Evolutionary conservation across 37 sponge, comb jelly and placozoan genomes (phyloP), one percentile per base, ranked within the genome.

Genomic region (Eunapius fragilis): DNA sequence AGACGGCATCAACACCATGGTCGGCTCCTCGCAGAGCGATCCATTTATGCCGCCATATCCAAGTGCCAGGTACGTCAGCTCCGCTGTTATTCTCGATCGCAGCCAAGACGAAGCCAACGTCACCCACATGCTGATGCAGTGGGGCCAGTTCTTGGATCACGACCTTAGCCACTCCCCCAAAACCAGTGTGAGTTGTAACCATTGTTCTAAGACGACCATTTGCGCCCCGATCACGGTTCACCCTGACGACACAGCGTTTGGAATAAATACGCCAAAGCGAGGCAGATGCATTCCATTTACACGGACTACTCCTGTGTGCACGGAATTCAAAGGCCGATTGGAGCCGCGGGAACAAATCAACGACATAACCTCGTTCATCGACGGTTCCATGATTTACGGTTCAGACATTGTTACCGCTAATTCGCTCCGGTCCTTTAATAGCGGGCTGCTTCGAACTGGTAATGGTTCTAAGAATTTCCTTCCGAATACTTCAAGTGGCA

Each of bases 91-190:
- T 13, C 45, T 13, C 67, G 69, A 84, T 34, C 30, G 67, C 4
- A 25, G 27, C 25, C 32, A n/a, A 30, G 78, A 82, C 49, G 78
- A 76, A 24, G 17, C 17, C 6, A 34, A 23, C 25, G 31, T 82
- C 80, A 86, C 90, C 37, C 87, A 86, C 77, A 89, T 95, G 87
- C 70, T 95, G 31, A 95, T 95, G 95, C 93, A 89, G 35, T 95
- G 93, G 92, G 93, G 87, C 5, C 95, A 95, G 84, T 95, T 89
- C 31, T 78, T 95, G 23, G 93, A 91, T 37, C 93, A 91, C 76
- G 95, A 95, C 58, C 68, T 97, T 19, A 81, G 71, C 67, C 86
- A 88, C 6, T 75, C 92, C 4, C 95, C 95, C n/a, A 69, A 81
- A 0, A 85, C 77, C 28, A 86, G 77, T 28, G 32, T 75, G 1